Evolutionary conservation across 2,888 invertebrate species (phyloP), one percentile per base, ranked within the genome.

Genomic region (Synanthedon andrenaeformis): DNA sequence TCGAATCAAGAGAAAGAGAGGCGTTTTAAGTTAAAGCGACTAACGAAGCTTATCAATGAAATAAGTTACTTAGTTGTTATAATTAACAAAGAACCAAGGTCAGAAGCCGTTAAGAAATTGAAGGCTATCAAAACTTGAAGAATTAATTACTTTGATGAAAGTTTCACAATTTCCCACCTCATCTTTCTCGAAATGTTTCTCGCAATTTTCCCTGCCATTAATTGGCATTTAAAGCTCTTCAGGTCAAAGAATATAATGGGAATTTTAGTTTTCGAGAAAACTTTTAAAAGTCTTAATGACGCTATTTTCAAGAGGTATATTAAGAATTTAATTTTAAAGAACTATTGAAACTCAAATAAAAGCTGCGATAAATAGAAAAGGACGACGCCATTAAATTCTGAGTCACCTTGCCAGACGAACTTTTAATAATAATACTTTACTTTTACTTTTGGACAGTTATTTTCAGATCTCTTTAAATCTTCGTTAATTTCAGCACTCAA

Each of bases 101-200:
- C 42, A 58, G 52, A 53, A 41, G 52, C 48, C 51, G 54, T 50
- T 19, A 17, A 54, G 55, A 49, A 57, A 58, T 57, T 57, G 42
- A 49, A 19, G 51, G 54, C 51, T 55, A 55, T 56, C 56, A 58
- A 59, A 49, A 59, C 53, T 60, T 55, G 50, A 57, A 55, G 55
- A 52, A 59, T 58, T 58, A 58, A 59, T 58, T 60, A 58, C 60
- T 62, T 58, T 51, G 54, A 52, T 41, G 45, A 62, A 64, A 66
- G 58, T 65, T 64, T 59, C 54, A 60, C 55, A 62, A 65, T 61
- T 61, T 59, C 56, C 54, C 55, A 54, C 52, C 51, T 51, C 42
- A 45, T 49, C 49, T 12, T 23, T 50, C 42, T 45, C 42, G 51
- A 17, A 28, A 50, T 48, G 42, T 51, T 54, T 49, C 52, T 52